Conservation (phyloP, 2,797 vertebrate species). For the Melanotaenia trifasciata region DNA sequence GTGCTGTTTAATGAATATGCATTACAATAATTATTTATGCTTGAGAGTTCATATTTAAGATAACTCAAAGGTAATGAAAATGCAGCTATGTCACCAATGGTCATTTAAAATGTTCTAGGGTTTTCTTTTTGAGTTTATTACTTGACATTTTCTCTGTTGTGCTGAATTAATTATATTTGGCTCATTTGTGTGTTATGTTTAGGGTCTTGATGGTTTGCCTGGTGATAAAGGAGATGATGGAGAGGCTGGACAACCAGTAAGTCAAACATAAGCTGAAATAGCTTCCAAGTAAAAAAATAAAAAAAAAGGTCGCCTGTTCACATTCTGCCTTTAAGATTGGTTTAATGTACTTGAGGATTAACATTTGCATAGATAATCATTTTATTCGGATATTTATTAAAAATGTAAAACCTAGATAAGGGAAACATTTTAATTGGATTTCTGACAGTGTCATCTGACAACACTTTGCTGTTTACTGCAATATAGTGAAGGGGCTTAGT, state of each 20-base stretch:
- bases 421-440: slow-evolving; percentile 2
- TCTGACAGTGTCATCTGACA: background rate
- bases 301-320: background rate
- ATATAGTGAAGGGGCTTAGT: background rate
- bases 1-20: background rate
- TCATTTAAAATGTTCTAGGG: background rate
- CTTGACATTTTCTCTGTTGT: background rate
- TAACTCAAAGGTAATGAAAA: background rate
- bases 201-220: slow-evolving; percentile 92
- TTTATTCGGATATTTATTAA: background rate
- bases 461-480: background rate
- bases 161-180: slow-evolving; percentile 8
- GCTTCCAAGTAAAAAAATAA: background rate
- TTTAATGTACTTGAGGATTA: background rate
- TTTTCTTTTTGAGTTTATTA: background rate
- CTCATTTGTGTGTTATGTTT: slow-evolving; percentile 32
- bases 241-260: slow-evolving; percentile 94
- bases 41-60: background rate
- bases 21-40: background rate
- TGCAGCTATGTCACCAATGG: background rate
- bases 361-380: background rate
- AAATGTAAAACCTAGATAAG: background rate
- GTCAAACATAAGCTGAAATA: slow-evolving; percentile 53
- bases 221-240: slow-evolving; percentile 98
- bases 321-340: background rate